Base-by-base conservation (phyloP, 92 coral and sea anemone genomes). In the Umimayanthus kanabou region DNA sequence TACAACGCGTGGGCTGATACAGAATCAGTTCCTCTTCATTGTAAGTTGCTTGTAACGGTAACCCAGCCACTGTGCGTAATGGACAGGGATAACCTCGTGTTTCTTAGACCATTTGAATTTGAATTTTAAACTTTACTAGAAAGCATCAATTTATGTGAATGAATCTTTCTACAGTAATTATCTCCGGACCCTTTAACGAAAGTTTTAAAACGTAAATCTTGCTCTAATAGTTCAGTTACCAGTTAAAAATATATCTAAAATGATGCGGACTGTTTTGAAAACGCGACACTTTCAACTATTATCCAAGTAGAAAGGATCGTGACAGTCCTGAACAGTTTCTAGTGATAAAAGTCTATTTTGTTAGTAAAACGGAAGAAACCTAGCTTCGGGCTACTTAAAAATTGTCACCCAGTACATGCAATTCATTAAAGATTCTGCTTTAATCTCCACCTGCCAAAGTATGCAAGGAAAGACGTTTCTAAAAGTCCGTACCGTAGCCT, bases 391-490 rank as follows among this genome's bases (percentile, higher is more conserved):
- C 25, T 28, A 2, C 16, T 33, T 7, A 58, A 30, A 2, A 39
- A 6, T 70, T 26, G 25, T 47, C 28, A 5, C 37, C 16, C 3
- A 3, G 73, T 65, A 23, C 57, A 39, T 64, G 28, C 33, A 39
- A 64, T 28, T 82, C 15, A 67, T 83, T 83, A 83, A 23, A 45
- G 18, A 70, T 20, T 69, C 43, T 71, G 23, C 25, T 47, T 70
- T 74, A 43, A 26, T 83, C 4, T 15, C 40, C n/a, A 83, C 87
- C 87, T 69, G 87, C 28, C 64, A 69, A 40, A 29, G 7, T 30
- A 6, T 42, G 61, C 43, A 40, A 66, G 79, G 40, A 75, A 43
- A 37, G 45, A 22, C 79, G 23, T 39, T 75, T 61, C 37, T 23
- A 61, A 61, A 20, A 22, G 7, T 61, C 6, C 25, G 69, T 61